Percentiles rank a stretch among this genome's conserved stretches.
Conservation (phyloP, 2,888 invertebrate species). For the Lasioglossum malachurum region DNA sequence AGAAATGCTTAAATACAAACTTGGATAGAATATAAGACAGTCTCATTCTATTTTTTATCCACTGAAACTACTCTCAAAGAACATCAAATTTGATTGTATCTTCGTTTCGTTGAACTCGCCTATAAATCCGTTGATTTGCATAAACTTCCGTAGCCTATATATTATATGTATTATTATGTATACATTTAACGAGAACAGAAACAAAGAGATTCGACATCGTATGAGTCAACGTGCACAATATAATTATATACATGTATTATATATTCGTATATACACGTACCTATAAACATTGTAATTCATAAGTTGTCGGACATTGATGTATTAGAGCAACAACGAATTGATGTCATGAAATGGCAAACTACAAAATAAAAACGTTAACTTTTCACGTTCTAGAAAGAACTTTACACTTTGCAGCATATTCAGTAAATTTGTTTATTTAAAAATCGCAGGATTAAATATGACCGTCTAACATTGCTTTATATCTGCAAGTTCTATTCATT, state of each 20-base stretch:
- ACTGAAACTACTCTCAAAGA: background rate
- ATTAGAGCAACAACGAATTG: background rate
- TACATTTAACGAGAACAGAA: conserved; percentile 27
- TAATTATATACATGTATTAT: conserved; percentile 56
- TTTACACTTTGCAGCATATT: background rate
- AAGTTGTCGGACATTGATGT: background rate
- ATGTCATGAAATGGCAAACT: background rate
- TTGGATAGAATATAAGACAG: background rate
- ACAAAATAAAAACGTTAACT: background rate
- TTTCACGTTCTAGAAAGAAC: background rate
- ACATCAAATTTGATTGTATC: background rate
- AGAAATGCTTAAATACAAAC: background rate
- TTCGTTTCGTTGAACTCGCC: background rate
- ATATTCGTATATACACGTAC: conserved; percentile 46
- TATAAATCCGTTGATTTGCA: background rate
- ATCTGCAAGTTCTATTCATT: background rate
- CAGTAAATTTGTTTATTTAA: background rate
- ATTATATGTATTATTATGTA: background rate
- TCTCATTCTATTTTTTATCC: background rate
- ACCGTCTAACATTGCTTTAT: background rate
- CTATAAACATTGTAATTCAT: conserved; percentile 36
- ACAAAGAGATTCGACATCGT: conserved; percentile 32
- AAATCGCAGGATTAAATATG: background rate
- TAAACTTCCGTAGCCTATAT: background rate
- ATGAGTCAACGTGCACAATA: conserved; percentile 54